Evolutionary conservation across 2,888 invertebrate species (phyloP).

Genomic region (Globia sparganii): DNA sequence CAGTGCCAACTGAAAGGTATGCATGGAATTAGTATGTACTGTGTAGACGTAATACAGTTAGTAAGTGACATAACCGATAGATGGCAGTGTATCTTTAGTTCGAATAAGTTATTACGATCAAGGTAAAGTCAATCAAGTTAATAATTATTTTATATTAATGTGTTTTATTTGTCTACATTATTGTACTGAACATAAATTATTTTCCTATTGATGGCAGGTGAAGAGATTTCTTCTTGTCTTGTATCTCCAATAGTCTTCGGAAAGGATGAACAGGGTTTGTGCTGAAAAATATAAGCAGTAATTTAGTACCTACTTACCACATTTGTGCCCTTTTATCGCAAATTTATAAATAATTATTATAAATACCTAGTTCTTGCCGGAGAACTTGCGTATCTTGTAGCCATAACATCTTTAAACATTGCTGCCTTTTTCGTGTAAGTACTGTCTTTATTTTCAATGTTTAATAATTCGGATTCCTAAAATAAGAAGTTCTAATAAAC

Average conservation of each 20-base stretch:
- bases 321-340: not conserved
- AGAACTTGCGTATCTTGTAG: slow-evolving; percentile 74
- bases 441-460: slow-evolving; percentile 77
- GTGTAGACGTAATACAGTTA: not conserved
- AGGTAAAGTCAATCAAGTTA: too few relatives aligned
- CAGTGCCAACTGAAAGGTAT: not conserved
- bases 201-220: slow-evolving; percentile 73
- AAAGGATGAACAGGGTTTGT: slow-evolving; percentile 86
- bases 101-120: not conserved
- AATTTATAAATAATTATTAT: not conserved
- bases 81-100: slow-evolving; percentile 28
- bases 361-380: slow-evolving; percentile 75
- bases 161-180: slow-evolving; percentile 19
- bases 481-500: slow-evolving; percentile 5
- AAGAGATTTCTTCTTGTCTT: slow-evolving; percentile 65
- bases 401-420: slow-evolving; percentile 82
- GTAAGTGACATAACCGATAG: slow-evolving; percentile 14
- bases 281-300: slow-evolving; percentile 69
- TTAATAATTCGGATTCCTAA: slow-evolving; percentile 77
- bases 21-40: not conserved
- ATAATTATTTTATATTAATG: not conserved
- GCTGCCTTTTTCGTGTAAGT: slow-evolving; percentile 81
- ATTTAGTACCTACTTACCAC: not conserved
- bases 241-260: slow-evolving; percentile 74
- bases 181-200: slow-evolving; percentile 1